A percentile compares a stretch with the other conserved stretches of the same genome.
Conservation (phyloP, 2,113 vertebrate species). For the Daboia siamensis region DNA sequence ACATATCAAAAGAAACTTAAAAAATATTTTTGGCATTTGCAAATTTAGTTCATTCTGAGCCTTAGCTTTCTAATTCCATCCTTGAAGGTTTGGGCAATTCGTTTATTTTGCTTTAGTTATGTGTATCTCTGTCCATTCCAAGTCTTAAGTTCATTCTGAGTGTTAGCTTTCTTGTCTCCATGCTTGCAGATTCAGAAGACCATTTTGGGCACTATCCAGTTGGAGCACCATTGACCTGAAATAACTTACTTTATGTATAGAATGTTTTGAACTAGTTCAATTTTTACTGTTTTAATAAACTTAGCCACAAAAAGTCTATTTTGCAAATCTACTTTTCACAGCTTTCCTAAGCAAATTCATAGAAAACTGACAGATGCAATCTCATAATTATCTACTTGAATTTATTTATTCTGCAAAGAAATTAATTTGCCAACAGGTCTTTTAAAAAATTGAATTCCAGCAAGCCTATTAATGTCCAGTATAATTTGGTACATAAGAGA, state of each 20-base stretch:
- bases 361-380: background rate
- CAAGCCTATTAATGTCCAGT: background rate
- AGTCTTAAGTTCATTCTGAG: background rate
- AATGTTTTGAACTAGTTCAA: background rate
- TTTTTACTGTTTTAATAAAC: background rate
- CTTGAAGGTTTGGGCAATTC: background rate
- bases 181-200: background rate
- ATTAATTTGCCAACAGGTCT: background rate
- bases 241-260: background rate
- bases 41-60: background rate
- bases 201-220: background rate
- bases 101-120: background rate
- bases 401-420: background rate
- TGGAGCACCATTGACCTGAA: background rate
- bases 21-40: background rate
- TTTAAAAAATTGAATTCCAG: background rate
- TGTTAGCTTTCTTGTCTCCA: background rate
- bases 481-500: background rate
- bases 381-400: background rate
- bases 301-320: background rate
- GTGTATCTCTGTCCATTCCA: background rate
- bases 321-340: background rate
- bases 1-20: background rate
- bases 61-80: background rate
- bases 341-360: background rate